Evolutionary conservation across 1,140 invertebrate genomes (phyloP).

Genomic region (Pemphigus obesinymphae): DNA sequence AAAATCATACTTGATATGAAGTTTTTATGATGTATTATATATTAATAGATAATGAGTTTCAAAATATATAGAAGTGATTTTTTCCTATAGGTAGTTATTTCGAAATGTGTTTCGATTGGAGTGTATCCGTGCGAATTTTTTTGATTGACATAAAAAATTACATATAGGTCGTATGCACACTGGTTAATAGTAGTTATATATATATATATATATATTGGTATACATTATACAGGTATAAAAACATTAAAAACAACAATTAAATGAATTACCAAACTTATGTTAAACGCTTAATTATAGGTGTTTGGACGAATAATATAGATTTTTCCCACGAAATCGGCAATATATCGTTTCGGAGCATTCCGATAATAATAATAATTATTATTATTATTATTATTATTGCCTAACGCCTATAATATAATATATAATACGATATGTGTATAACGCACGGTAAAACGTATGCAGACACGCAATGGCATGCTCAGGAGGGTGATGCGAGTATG

Average conservation of each 20-base stretch:
- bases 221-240: neutral
- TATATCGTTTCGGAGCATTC: conserved; percentile 3
- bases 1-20: too few species aligned
- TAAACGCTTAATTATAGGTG: neutral
- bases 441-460: neutral
- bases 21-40: too few species aligned
- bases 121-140: too few species aligned
- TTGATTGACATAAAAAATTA: too few species aligned
- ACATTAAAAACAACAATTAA: too few species aligned
- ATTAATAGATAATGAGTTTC: too few species aligned
- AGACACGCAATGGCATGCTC: neutral
- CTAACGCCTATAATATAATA: neutral
- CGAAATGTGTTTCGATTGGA: too few species aligned
- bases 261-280: neutral
- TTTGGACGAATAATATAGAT: neutral
- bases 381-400: too few species aligned
- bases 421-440: neutral
- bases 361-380: neutral
- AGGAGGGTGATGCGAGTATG: neutral
- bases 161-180: too few species aligned
- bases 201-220: neutral
- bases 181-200: too few species aligned
- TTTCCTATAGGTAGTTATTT: too few species aligned
- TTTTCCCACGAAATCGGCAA: conserved; percentile 16
- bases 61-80: too few species aligned